phyloP scores from a whole-genome alignment of 2,113 vertebrate genomes.

The Atrichornis clamosus region DNA sequence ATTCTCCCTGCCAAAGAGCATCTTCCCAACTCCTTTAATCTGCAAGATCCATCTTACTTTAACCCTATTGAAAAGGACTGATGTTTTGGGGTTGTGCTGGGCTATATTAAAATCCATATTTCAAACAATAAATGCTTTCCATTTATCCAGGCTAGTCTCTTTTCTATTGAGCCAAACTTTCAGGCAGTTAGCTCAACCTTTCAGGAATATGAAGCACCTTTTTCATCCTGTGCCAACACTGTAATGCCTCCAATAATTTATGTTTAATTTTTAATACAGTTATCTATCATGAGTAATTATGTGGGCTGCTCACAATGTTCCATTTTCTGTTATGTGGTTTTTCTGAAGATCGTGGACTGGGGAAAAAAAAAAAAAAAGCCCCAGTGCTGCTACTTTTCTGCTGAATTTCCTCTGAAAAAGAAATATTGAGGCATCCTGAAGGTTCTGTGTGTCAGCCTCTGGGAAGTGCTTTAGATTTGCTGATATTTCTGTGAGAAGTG shows the following conservation, averaged over 20 bases:
- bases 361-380: constrained; percentile 57
- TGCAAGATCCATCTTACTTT: constrained; percentile 50
- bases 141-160: constrained; percentile 62
- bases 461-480: not conserved
- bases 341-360: constrained; percentile 62
- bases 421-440: constrained; percentile 30
- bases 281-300: constrained; percentile 77
- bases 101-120: constrained; percentile 69
- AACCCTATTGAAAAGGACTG: constrained; percentile 39
- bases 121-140: constrained; percentile 68
- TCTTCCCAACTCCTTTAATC: constrained; percentile 41
- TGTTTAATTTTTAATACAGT: constrained; percentile 81
- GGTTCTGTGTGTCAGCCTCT: not conserved
- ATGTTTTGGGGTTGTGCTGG: constrained; percentile 54
- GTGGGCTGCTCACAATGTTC: constrained; percentile 67
- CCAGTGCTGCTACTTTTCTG: constrained; percentile 58
- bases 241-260: constrained; percentile 77
- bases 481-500: not conserved
- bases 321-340: constrained; percentile 74
- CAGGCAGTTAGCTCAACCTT: constrained; percentile 71
- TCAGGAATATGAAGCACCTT: constrained; percentile 71
- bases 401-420: constrained; percentile 57
- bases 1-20: constrained; percentile 32
- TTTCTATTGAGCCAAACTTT: constrained; percentile 63
- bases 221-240: constrained; percentile 75